Evolutionary conservation across 2,113 vertebrate species (phyloP), one percentile per base, ranked within the genome.

Genomic region (Cyanoderma ruficeps): DNA sequence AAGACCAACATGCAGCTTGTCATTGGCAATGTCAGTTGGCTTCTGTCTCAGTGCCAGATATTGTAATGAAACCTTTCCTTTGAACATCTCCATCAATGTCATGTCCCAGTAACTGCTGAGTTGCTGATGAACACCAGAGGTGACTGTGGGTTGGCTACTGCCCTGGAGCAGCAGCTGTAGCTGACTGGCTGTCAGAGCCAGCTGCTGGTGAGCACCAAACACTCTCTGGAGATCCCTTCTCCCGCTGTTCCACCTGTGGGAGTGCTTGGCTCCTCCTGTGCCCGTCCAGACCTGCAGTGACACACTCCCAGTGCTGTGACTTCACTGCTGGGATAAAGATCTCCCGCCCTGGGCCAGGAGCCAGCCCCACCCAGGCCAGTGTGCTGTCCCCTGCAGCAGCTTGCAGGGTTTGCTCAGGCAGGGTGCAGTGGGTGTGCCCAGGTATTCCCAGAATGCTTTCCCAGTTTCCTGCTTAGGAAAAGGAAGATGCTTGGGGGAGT

Each of bases 281-380:
- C 2, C 3, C 15, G 2, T 6, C 15, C 41, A 50, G 55, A 44
- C 47, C 4, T 0, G 10, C 13, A 1, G 0, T 0, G 41, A 30
- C 33, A 22, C 9, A 5, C 0, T 10, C 57, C 7, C 1, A 0
- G 3, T 25, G 49, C 84, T 59, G 53, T 44, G 35, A 30, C 78
- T 64, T 23, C 67, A 2, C n/a, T 24, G 37, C 49, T 64, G 41
- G 67, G 25, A 2, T 67, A 3, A 46, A 33, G 39, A 82, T 11
- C 52, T 69, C 9, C 52, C 50, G 71, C 23, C 6, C 39, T 8
- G 72, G 47, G 23, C 64, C 46, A 22, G 9, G 27, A 15, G 35
- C 30, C 60, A 47, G 44, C 39, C 72, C 56, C 28, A 8, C 17
- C 61, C 35, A 1, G 4, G 28, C 57, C 28, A 4, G 13, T 3